Conservation (phyloP, 2,113 vertebrate genomes). For the Melanerpes aurifrons region DNA sequence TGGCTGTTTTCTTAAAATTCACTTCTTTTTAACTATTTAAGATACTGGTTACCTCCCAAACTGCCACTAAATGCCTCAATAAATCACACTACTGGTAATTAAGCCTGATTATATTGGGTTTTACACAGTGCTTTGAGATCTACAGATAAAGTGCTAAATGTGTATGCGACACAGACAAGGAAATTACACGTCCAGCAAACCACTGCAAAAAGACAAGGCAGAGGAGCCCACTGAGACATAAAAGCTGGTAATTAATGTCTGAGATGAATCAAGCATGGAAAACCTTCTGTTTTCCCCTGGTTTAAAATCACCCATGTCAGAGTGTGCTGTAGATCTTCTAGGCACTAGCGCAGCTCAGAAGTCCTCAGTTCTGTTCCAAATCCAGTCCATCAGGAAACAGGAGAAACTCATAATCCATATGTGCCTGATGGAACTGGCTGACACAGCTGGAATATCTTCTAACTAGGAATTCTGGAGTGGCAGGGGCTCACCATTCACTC, state of each 20-base stretch:
- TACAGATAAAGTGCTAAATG: background rate
- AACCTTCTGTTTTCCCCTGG: background rate
- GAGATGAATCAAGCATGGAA: background rate
- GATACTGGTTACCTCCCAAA: background rate
- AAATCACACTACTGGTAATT: background rate
- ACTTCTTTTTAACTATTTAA: background rate
- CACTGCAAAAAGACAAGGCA: background rate
- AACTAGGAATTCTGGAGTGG: constrained; percentile 27
- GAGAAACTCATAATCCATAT: background rate
- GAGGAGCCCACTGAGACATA: background rate
- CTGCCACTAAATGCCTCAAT: background rate
- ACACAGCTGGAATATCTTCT: background rate
- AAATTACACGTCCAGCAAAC: background rate
- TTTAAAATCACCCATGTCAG: background rate
- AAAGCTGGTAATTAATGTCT: background rate
- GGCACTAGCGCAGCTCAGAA: background rate
- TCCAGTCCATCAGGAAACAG: constrained; percentile 9
- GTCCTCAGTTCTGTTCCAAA: constrained; percentile 33
- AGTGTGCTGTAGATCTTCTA: background rate
- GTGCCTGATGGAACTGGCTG: background rate
- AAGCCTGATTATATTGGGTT: background rate
- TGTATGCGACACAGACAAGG: background rate
- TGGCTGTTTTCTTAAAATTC: background rate
- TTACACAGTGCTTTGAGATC: background rate
- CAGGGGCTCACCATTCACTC: background rate